Evolutionary conservation across 2,888 invertebrate species (phyloP), one percentile per base, ranked within the genome.

Genomic region (Ischnura elegans): DNA sequence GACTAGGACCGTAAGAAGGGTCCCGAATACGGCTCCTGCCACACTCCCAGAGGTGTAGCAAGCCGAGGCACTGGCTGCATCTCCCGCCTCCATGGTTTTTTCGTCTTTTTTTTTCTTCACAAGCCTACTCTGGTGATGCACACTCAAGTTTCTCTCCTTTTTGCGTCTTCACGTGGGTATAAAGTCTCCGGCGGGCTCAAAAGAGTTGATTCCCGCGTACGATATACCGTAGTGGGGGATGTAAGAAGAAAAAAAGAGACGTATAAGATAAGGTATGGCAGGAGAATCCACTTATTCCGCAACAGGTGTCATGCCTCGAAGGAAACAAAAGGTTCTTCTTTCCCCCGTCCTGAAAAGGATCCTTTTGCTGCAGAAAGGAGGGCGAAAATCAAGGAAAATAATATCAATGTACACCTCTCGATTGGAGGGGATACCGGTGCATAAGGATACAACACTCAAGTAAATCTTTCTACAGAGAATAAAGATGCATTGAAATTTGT

Each of bases 21-120:
- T 97, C 95, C 98, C 97, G 95, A 98, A 96, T 94, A 98, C 97
- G 94, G 97, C 97, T 94, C 97, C 97, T 94, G 97, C 97, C 94
- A 98, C 97, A 95, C 97, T 97, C 94, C 97, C 97, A 95, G 97
- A 96, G 95, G 97, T 97, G 96, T 97, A 97, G 96, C 97, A 97
- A 94, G 95, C 95, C 94, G 95, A 95, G 94, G 95, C 95, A 93
- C 95, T 95, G 66, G 95, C 95, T 94, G 95, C 95, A 36, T 76
- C 76, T 36, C 76, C 95, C 94, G 95, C 95, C 36, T 76, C 76
- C 76, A 76, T 76, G 76, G 76, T 16, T 76, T 51, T 51, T 51
- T 51, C 19, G 8, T 51, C 13, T 51, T 19, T 51, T 2, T 51
- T 19, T 51, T 13, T 51, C 13, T 51, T 13, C 19, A 51, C 19